Base-by-base conservation (phyloP, 2,113 vertebrate species). In the Hippocampus comes region DNA sequence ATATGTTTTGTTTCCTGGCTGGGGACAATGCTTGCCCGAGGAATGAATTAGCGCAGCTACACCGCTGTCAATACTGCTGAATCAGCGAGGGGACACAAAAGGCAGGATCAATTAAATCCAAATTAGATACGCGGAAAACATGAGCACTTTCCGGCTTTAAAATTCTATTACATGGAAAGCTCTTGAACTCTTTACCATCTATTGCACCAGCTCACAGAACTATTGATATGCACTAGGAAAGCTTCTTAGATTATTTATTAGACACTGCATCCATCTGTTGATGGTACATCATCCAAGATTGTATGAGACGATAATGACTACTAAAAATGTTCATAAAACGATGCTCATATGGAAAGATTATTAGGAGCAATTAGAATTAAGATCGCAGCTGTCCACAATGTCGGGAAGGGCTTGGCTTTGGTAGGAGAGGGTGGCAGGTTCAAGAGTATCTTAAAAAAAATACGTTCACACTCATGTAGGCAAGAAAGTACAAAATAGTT, bases 11-110 rank as follows among this genome's bases (percentile, higher is more conserved):
- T 76, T 72, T 78, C 61, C 73, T 42, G 73, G 72, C 63, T 11
- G 38, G 77, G 67, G 71, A 78, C 48, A 51, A 63, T 77, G 83
- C 76, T 84, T 23, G 68, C 75, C 73, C 18, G 18, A 81, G 77
- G 79, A 84, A 80, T 83, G 83, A 89, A 93, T 92, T 90, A 86
- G 83, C 85, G 91, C 89, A 84, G 87, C 85, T 84, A 90, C 88
- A 80, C 81, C 85, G 82, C 82, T 90, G 88, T 89, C 90, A 89
- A 91, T 91, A 88, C 72, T 66, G 75, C 67, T 87, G 81, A 82
- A 87, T 82, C 76, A 83, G 73, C 80, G 76, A 74, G 81, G 80
- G 70, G 79, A 86, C 75, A 76, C 75, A 72, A 84, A 85, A 85
- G 84, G 78, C 82, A 79, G 77, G 79, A 91, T 91, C 90, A 84